Evolutionary conservation across 2,797 vertebrate genomes (phyloP).

Genomic region (Nyctalus aviator): DNA sequence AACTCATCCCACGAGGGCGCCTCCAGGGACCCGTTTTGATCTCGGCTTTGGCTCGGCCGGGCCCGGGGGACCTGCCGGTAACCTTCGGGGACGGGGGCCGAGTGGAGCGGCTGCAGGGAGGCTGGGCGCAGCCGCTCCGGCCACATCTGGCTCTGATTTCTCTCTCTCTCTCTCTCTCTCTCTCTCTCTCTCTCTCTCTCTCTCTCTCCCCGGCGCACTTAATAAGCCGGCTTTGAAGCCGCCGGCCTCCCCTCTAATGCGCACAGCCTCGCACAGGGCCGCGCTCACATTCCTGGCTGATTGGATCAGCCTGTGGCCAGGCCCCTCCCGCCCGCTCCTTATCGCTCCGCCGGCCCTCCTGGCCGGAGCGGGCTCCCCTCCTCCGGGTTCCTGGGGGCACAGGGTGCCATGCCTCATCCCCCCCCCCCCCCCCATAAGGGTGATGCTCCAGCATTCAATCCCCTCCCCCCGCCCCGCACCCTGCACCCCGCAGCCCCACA

Average conservation of each 20-base stretch:
- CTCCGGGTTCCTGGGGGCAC: not conserved
- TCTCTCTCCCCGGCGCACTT: constrained; percentile 88
- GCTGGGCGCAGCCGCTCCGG: constrained; percentile 91
- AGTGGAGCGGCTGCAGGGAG: constrained; percentile 83
- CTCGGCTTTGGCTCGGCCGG: constrained; percentile 85
- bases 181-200: constrained; percentile 89
- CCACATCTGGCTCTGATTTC: constrained; percentile 99
- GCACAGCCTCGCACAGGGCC: constrained; percentile 93
- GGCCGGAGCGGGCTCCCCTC: constrained; percentile 44
- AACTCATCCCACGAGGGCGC: constrained; percentile 86
- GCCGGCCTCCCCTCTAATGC: constrained; percentile 94
- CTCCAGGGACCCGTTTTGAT: constrained; percentile 86
- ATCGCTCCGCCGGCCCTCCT: not conserved
- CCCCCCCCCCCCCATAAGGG: not conserved
- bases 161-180: constrained; percentile 85
- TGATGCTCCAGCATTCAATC: not conserved
- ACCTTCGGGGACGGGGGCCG: constrained; percentile 83
- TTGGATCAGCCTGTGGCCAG: constrained; percentile 91
- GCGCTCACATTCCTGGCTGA: constrained; percentile 94
- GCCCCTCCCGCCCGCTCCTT: constrained; percentile 79
- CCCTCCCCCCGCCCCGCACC: too few relatives aligned
- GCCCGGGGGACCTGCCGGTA: constrained; percentile 85
- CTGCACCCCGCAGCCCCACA: accelerated
- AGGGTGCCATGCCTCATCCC: constrained; percentile 68
- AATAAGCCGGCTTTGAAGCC: constrained; percentile 97